Conservation (phyloP, 2,888 invertebrate genomes). For the Lucinisca nassula region DNA sequence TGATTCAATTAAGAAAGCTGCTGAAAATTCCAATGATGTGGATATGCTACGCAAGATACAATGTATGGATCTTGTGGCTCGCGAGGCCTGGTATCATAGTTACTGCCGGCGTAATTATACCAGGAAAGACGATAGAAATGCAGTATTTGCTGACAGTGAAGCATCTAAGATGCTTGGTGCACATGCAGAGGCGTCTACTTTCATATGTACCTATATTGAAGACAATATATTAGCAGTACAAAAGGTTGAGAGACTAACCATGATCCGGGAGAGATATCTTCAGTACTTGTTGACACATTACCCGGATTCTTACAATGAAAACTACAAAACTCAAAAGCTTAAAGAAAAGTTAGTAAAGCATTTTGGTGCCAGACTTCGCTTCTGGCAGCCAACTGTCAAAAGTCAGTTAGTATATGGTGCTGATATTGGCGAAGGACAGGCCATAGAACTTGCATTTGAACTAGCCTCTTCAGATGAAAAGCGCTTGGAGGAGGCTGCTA, state of each 20-base stretch:
- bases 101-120: not conserved
- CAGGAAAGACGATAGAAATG: not conserved
- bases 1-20: not conserved
- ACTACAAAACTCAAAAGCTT: slow-evolving; percentile 40
- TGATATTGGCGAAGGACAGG: slow-evolving; percentile 13
- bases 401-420: slow-evolving; percentile 29
- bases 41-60: not conserved
- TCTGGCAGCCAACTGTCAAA: slow-evolving; percentile 18
- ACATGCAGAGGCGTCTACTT: slow-evolving; percentile 12
- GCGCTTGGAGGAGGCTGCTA: not conserved
- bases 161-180: not conserved
- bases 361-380: slow-evolving; percentile 13
- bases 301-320: slow-evolving; percentile 20
- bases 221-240: not conserved
- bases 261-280: slow-evolving; percentile 34
- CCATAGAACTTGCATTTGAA: slow-evolving; percentile 31
- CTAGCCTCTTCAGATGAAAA: slow-evolving; percentile 32
- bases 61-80: not conserved
- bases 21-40: not conserved
- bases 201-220: slow-evolving; percentile 12
- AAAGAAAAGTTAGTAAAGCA: slow-evolving; percentile 30
- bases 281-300: not conserved
- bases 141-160: not conserved
- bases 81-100: not conserved
- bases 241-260: slow-evolving; percentile 28